Conservation (phyloP, 2,113 vertebrate genomes). For the Poecilia latipinna region DNA sequence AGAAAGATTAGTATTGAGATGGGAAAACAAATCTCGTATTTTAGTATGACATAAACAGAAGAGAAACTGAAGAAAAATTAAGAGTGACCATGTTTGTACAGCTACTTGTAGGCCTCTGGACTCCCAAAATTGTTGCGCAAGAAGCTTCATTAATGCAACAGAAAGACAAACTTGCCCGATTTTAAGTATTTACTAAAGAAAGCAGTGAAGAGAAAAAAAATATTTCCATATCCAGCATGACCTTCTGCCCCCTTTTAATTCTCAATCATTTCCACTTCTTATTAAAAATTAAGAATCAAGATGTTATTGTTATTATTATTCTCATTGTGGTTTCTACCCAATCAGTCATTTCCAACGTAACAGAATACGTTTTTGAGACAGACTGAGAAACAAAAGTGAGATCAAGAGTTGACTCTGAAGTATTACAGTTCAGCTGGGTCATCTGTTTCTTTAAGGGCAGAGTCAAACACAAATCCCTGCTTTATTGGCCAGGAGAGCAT, state of each 20-base stretch:
- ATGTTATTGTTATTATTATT: not conserved
- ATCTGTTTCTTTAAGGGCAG: slow-evolving; percentile 79
- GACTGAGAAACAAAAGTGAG: slow-evolving; percentile 10
- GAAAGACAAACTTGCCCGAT: not conserved
- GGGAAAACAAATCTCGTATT: not conserved
- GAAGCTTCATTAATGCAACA: not conserved
- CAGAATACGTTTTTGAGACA: slow-evolving; percentile 3
- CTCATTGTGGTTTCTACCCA: not conserved
- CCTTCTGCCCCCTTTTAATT: not conserved
- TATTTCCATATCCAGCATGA: not conserved
- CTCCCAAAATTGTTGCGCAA: not conserved
- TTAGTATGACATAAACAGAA: not conserved
- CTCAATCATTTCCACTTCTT: not conserved
- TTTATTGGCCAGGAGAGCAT: slow-evolving; percentile 72
- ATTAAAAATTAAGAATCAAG: not conserved
- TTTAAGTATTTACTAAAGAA: not conserved
- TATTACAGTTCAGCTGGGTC: slow-evolving; percentile 67
- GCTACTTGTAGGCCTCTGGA: not conserved
- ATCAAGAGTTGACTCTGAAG: slow-evolving; percentile 30
- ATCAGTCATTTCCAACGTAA: not conserved
- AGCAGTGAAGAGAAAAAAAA: not conserved
- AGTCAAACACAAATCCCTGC: slow-evolving; percentile 70
- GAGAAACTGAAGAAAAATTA: not conserved
- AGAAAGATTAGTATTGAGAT: not conserved
- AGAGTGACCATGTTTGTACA: not conserved